Evolutionary conservation across 2,888 invertebrate genomes (phyloP).

Genomic region (Oasisia sp.): DNA sequence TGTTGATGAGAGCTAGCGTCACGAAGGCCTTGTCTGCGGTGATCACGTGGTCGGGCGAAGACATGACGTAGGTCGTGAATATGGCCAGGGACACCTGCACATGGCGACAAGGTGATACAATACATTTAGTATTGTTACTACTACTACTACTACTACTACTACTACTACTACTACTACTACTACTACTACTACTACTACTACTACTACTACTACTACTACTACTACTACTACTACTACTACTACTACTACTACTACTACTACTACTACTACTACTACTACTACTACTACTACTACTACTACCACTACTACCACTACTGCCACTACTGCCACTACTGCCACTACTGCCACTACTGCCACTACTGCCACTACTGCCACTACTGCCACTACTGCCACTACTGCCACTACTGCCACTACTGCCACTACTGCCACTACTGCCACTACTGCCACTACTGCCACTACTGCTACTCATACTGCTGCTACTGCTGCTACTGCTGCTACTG

Average conservation of each 20-base stretch:
- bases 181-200: neutral
- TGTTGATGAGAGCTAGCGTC: conserved; percentile 18
- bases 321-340: neutral
- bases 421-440: neutral
- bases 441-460: neutral
- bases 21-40: conserved; percentile 7
- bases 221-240: neutral
- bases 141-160: neutral
- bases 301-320: neutral
- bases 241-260: neutral
- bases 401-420: neutral
- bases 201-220: neutral
- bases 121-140: neutral
- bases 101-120: neutral
- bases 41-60: neutral
- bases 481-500: neutral
- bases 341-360: neutral
- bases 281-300: neutral
- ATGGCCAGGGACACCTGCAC: neutral
- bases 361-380: neutral
- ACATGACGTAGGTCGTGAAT: neutral
- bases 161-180: neutral
- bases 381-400: neutral
- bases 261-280: neutral
- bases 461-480: neutral